Percentiles rank a stretch among this genome's conserved stretches.
Conservation (phyloP, 2,797 vertebrate species). For the Macroramphosus scolopax region DNA sequence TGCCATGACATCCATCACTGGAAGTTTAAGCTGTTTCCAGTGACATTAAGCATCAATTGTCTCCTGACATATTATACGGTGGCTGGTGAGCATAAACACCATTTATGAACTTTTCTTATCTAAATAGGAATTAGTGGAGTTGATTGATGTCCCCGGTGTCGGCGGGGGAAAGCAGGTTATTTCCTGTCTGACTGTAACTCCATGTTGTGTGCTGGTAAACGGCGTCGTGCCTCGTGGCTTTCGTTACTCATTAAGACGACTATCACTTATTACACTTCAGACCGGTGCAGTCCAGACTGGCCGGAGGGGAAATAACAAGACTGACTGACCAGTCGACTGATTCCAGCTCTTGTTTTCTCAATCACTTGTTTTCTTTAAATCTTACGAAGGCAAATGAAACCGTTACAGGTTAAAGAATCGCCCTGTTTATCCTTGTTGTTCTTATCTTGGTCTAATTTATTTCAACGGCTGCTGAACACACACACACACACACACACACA, state of each 20-base stretch:
- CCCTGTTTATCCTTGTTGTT: constrained; percentile 41
- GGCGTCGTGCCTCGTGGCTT: constrained; percentile 45
- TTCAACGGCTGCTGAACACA: constrained; percentile 39
- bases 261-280: constrained; percentile 73
- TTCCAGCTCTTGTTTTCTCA: constrained; percentile 22
- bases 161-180: too few species aligned
- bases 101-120: too few species aligned
- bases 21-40: too few species aligned
- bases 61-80: too few species aligned
- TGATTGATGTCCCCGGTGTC: too few species aligned
- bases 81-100: too few species aligned
- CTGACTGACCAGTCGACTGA: constrained; percentile 34
- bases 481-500: too few species aligned
- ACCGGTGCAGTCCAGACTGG: constrained; percentile 43
- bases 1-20: too few species aligned
- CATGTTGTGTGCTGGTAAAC: constrained; percentile 28
- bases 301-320: constrained; percentile 37
- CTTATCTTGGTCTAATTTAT: too few species aligned
- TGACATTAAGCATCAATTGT: too few species aligned
- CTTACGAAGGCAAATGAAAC: constrained; percentile 28
- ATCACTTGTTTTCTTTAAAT: constrained; percentile 10
- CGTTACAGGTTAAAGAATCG: constrained; percentile 21
- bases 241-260: constrained; percentile 74
- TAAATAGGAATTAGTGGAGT: too few species aligned
- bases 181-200: too few species aligned